A percentile compares a stretch with the other conserved stretches of the same genome.
Conservation (phyloP, 2,888 invertebrate genomes). For the Eristalinus aeneus region DNA sequence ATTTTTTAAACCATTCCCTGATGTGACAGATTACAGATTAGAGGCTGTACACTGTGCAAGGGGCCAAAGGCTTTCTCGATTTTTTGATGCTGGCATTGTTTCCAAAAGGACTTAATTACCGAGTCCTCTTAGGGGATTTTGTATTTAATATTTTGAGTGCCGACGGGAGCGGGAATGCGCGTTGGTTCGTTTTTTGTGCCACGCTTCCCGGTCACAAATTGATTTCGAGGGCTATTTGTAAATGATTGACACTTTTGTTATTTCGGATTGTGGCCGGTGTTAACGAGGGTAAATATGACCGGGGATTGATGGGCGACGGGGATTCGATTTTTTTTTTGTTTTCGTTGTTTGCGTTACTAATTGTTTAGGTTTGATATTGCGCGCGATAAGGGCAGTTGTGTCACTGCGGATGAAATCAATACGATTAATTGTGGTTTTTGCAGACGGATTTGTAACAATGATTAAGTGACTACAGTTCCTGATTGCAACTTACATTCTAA, state of each 20-base stretch:
- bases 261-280: background rate
- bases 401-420: no score
- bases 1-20: background rate
- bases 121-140: constrained; percentile 27
- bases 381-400: no score
- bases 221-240: background rate
- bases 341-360: background rate
- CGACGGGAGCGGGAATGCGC: background rate
- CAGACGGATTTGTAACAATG: background rate
- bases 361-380: background rate
- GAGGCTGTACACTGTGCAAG: background rate
- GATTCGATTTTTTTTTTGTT: background rate
- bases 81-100: background rate
- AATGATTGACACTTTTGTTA: constrained; percentile 31
- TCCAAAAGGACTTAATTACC: constrained; percentile 31
- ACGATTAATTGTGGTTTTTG: background rate
- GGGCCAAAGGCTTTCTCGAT: background rate
- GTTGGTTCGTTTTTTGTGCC: background rate
- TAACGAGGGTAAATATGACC: background rate
- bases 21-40: constrained; percentile 47
- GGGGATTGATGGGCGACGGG: background rate
- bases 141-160: background rate
- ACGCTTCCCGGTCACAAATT: background rate
- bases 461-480: no score
- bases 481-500: no score